These are phyloP conservation scores for Hippasteria phrygiana DNA, from an alignment of 53 echinoderm and acorn worm genomes.

Conservation along the genomic window DNA sequence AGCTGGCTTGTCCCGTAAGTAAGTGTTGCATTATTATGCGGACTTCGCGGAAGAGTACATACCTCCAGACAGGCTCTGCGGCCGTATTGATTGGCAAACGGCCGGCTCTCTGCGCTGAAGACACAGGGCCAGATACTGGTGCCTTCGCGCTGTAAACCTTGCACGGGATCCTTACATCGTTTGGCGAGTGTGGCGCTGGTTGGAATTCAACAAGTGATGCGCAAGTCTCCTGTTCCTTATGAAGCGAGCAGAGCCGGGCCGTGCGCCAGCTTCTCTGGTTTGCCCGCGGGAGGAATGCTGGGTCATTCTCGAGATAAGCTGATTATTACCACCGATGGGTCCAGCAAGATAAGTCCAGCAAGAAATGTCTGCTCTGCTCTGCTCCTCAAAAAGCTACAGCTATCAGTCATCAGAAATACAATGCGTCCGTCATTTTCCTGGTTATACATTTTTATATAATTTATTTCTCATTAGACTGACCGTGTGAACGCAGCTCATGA, in stretches of 20 bases:
- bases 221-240: not conserved
- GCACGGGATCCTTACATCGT: not conserved
- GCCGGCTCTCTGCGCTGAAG: not conserved
- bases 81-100: conserved; percentile 8
- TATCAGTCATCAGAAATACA: too few species aligned
- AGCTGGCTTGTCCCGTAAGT: too few species aligned
- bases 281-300: conserved; percentile 7
- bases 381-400: too few species aligned
- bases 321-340: not conserved
- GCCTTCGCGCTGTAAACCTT: too few species aligned
- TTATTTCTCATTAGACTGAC: too few species aligned
- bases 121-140: not conserved
- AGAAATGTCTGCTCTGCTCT: too few species aligned
- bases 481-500: too few species aligned
- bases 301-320: not conserved
- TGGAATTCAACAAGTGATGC: conserved; percentile 61
- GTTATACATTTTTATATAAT: too few species aligned
- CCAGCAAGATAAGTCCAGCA: not conserved
- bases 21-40: not conserved
- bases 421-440: too few species aligned
- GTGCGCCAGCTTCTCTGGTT: not conserved
- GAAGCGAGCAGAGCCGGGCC: not conserved
- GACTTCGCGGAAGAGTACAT: not conserved
- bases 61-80: not conserved
- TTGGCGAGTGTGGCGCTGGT: not conserved